phyloP scores from a whole-genome alignment of 2,888 invertebrate species.

The Stenurella melanura region DNA sequence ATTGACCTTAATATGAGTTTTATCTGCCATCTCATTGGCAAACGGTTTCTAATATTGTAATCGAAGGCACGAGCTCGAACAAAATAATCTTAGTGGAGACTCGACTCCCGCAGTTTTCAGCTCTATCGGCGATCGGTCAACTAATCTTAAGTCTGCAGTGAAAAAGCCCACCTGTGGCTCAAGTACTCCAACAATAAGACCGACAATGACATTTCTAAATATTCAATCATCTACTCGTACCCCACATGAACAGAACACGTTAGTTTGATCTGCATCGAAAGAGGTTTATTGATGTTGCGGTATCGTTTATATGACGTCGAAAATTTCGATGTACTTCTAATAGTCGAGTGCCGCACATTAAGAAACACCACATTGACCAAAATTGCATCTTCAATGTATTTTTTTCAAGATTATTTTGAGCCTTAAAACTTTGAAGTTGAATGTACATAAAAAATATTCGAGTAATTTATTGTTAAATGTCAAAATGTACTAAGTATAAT shows the following conservation, averaged over 20 bases:
- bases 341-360: no score
- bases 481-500: no score
- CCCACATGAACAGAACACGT: constrained; percentile 49
- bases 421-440: no score
- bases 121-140: constrained; percentile 47
- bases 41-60: constrained; percentile 49
- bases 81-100: constrained; percentile 45
- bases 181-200: constrained; percentile 55
- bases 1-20: constrained; percentile 32
- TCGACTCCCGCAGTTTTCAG: constrained; percentile 48
- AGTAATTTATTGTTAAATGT: no score
- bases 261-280: constrained; percentile 11
- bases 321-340: not conserved
- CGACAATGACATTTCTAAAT: constrained; percentile 64
- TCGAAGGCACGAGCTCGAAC: constrained; percentile 50
- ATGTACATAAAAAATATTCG: no score
- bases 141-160: constrained; percentile 47
- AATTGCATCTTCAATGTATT: no score
- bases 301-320: not conserved
- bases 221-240: constrained; percentile 58
- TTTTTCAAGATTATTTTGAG: no score
- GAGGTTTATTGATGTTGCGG: constrained; percentile 8
- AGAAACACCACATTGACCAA: no score
- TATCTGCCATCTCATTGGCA: constrained; percentile 42
- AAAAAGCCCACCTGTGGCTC: constrained; percentile 54